Evolutionary conservation across 2,888 invertebrate species (phyloP).

Genomic region (Alentia gelatinosa): DNA sequence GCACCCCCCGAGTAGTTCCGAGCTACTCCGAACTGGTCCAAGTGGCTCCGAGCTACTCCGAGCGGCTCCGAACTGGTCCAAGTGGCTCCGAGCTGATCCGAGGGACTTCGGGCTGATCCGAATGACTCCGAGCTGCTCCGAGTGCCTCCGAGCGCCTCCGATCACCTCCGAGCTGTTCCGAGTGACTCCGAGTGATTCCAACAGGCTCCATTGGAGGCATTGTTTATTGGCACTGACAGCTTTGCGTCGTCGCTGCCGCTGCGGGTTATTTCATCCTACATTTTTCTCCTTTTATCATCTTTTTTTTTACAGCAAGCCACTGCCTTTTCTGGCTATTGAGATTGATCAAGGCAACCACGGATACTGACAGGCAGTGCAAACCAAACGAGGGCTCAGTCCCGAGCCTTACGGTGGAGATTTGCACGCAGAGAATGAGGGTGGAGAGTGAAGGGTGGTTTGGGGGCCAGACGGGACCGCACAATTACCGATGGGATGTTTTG

Average conservation of each 20-base stretch:
- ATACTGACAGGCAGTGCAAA: background rate
- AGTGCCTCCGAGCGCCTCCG: too few species aligned
- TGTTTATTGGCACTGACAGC: background rate
- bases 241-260: background rate
- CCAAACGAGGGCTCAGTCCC: background rate
- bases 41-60: too few species aligned
- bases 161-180: too few species aligned
- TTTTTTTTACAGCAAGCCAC: background rate
- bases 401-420: background rate
- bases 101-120: too few species aligned
- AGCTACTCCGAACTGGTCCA: too few species aligned
- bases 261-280: background rate
- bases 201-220: background rate
- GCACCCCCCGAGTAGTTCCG: too few species aligned
- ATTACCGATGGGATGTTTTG: background rate
- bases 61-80: too few species aligned
- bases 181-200: too few species aligned
- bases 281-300: background rate
- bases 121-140: too few species aligned
- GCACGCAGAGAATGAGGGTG: background rate
- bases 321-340: slow-evolving; percentile 6
- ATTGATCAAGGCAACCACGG: background rate
- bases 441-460: background rate
- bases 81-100: too few species aligned
- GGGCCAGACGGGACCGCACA: background rate